These are phyloP conservation scores for Dicrurus megarhynchus DNA, from an alignment of 2,113 vertebrate genomes.

Conservation along the genomic window DNA sequence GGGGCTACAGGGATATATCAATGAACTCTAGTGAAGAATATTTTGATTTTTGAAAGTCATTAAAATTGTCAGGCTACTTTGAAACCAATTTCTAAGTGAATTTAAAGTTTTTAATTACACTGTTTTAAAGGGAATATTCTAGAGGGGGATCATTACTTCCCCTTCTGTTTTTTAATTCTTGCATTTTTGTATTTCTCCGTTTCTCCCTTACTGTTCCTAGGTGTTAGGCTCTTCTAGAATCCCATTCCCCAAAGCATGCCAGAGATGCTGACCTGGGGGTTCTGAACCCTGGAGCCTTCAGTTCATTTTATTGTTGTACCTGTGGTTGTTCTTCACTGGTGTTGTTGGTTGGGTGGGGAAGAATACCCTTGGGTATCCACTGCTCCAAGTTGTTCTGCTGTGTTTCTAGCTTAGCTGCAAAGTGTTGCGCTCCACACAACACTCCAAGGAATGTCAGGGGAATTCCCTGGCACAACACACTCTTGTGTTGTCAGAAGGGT, in stretches of 20 bases:
- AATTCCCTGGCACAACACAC: background rate
- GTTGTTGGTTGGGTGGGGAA: background rate
- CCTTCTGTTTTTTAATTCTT: conserved; percentile 45
- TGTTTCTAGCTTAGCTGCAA: background rate
- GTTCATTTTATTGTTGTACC: background rate
- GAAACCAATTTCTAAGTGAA: conserved; percentile 41
- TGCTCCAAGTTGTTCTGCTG: background rate
- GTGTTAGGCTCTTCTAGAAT: background rate
- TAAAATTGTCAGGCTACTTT: conserved; percentile 1
- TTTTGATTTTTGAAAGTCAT: background rate
- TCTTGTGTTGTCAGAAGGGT: background rate
- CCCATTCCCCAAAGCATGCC: background rate
- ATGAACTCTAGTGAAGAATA: background rate
- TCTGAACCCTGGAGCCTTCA: background rate
- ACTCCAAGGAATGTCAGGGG: background rate
- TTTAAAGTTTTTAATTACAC: conserved; percentile 28
- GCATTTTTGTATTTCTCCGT: background rate
- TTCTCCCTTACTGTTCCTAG: background rate
- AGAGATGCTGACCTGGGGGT: background rate
- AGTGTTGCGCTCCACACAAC: background rate
- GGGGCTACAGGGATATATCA: background rate
- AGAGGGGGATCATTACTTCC: background rate
- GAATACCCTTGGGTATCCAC: background rate
- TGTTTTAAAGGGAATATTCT: conserved; percentile 43
- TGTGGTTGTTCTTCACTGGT: background rate